Percentiles rank a stretch among this genome's conserved stretches.
These are phyloP conservation scores for Conchocele bisecta DNA, from an alignment of 2,888 invertebrate species.

Conservation along the genomic window DNA sequence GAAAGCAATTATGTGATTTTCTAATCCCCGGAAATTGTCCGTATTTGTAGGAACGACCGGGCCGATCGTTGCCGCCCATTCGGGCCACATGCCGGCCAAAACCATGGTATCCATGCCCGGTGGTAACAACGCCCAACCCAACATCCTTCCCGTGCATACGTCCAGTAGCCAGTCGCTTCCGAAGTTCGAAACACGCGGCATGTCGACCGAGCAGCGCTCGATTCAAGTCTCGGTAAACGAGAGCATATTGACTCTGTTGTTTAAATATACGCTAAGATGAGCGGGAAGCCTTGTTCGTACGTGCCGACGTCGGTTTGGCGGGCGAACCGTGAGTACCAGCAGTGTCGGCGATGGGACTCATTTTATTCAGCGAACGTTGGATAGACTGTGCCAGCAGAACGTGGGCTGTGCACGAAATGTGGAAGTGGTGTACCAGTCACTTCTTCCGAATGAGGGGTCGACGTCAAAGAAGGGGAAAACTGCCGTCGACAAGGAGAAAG, in stretches of 20 bases:
- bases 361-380: slow-evolving; percentile 92
- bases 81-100: slow-evolving; percentile 67
- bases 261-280: slow-evolving; percentile 94
- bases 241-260: slow-evolving; percentile 93
- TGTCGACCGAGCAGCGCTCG: slow-evolving; percentile 65
- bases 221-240: slow-evolving; percentile 78
- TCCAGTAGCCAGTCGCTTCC: slow-evolving; percentile 53
- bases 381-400: slow-evolving; percentile 83
- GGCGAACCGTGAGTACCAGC: slow-evolving; percentile 39
- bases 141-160: slow-evolving; percentile 55
- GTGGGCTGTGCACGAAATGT: slow-evolving; percentile 83
- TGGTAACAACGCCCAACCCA: slow-evolving; percentile 48
- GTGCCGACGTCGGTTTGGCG: slow-evolving; percentile 56
- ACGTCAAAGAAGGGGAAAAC: slow-evolving; percentile 54
- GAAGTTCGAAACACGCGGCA: slow-evolving; percentile 69
- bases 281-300: slow-evolving; percentile 92
- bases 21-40: no score
- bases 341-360: slow-evolving; percentile 93
- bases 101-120: slow-evolving; percentile 59
- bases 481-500: slow-evolving; percentile 56
- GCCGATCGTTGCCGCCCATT: slow-evolving; percentile 72
- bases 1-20: no score
- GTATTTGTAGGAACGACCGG: slow-evolving; percentile 65
- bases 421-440: slow-evolving; percentile 87
- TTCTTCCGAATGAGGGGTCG: slow-evolving; percentile 87